phyloP scores from a whole-genome alignment of 2,797 vertebrate species.

The Sciurus carolinensis region DNA sequence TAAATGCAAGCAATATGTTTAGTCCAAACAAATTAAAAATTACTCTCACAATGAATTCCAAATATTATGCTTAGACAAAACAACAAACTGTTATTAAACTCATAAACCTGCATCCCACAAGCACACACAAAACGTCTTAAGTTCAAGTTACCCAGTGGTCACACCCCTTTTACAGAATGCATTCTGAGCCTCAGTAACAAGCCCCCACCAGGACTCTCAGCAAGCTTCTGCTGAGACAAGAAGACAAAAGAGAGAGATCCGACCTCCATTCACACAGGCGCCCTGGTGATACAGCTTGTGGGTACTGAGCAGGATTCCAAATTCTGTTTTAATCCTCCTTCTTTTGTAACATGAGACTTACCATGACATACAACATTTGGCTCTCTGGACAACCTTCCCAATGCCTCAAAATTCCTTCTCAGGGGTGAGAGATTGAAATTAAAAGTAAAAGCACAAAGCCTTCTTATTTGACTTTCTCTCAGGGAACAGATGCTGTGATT shows the following conservation, averaged over 20 bases:
- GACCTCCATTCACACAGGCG: background rate
- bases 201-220: background rate
- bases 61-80: conserved; percentile 72
- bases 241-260: conserved; percentile 9
- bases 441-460: background rate
- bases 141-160: conserved; percentile 59
- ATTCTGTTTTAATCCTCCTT: conserved; percentile 29
- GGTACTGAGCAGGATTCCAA: background rate
- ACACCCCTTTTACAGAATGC: conserved; percentile 47
- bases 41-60: conserved; percentile 77
- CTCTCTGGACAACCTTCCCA: background rate
- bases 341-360: background rate
- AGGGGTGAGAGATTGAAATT: background rate
- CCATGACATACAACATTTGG: background rate
- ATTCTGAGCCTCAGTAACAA: background rate
- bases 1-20: conserved; percentile 81
- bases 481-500: background rate
- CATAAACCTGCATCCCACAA: conserved; percentile 66
- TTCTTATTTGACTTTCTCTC: too few relatives aligned
- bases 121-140: conserved; percentile 32
- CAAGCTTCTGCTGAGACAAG: background rate
- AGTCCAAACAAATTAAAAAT: conserved; percentile 83
- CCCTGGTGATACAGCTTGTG: background rate
- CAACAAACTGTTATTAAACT: conserved; percentile 73
- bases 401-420: background rate